phyloP scores from a whole-genome alignment of 1,140 invertebrate species.

The Lasioglossum albipes region DNA sequence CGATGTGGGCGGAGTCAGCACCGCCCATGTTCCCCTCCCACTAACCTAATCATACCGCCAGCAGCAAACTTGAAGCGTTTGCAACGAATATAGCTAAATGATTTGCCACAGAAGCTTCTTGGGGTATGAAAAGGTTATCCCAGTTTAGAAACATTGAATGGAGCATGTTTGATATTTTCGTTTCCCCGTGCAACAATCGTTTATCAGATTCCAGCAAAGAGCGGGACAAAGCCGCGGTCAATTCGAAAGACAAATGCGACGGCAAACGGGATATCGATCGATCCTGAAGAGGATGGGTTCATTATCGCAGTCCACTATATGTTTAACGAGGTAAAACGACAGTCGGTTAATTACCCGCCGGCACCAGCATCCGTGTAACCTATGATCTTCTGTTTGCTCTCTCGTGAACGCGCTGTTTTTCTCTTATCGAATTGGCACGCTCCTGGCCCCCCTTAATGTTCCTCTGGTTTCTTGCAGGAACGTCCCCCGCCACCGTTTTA shows the following conservation, averaged over 20 bases:
- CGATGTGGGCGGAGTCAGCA: too few species aligned
- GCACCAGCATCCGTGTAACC: neutral
- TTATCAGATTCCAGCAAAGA: neutral
- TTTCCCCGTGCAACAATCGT: too few species aligned
- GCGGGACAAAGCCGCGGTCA: too few species aligned
- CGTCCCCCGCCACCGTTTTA: neutral
- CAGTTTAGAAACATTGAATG: too few species aligned
- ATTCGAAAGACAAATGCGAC: conserved; percentile 7
- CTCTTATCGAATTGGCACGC: neutral
- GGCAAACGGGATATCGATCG: conserved; percentile 24
- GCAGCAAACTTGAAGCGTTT: too few species aligned
- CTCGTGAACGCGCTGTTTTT: neutral
- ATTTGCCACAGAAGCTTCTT: too few species aligned
- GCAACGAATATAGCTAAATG: too few species aligned
- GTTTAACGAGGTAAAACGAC: conserved; percentile 45
- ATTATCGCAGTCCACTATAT: conserved; percentile 45
- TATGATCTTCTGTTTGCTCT: neutral
- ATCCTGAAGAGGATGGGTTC: conserved; percentile 25
- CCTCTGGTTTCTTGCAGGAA: neutral
- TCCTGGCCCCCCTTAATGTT: neutral
- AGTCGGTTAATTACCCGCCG: conserved; percentile 35
- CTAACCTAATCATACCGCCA: too few species aligned
- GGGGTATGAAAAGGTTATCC: too few species aligned
- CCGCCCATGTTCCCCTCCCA: too few species aligned
- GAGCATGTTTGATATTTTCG: too few species aligned